Base-by-base conservation (phyloP, 2,888 invertebrate genomes). In the Periphyllus acericola region DNA sequence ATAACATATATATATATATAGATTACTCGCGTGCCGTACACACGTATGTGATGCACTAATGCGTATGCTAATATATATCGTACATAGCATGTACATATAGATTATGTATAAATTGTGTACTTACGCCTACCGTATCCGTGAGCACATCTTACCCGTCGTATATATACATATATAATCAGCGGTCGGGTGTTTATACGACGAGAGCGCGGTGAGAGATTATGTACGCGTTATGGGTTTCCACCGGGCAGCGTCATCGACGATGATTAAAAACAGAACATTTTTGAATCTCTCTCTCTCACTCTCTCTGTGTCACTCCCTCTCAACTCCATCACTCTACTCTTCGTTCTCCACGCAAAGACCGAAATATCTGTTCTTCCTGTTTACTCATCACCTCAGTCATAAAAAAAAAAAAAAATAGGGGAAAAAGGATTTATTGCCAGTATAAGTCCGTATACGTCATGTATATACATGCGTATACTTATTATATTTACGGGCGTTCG, bases 341-440 rank as follows among this genome's bases (percentile, higher is more conserved):
- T 36, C 68, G 32, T 29, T 71, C 32, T 11, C 32, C 17, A 32
- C 34, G 6, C 34, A 19, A 21, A 72, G 55, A 79, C 85, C 66
- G 68, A 85, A 79, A 86, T 86, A 86, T 86, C 78, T 71, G 86
- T 86, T 86, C 86, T 86, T 86, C 86, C 86, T 86, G 86, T 86
- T 86, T 86, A 86, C 86, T 86, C 86, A 79, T 86, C 86, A 55
- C 86, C 78, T 79, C 78, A 72, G 79, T 86, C 79, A 72, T 86
- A 86, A 76, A 75, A 84, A 52, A 60, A 72, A 72, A 34, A 72
- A 34, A 72, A 60, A 84, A 60, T 25, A 25, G 60, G 60, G 60
- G 60, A 84, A 85, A 76, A 83, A 83, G 68, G 79, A 86, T 86
- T 86, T 86, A 86, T 86, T 71, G 86, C 86, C 86, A 86, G 40